Evolutionary conservation across 2,797 vertebrate genomes (phyloP).

Genomic region (Falco peregrinus): DNA sequence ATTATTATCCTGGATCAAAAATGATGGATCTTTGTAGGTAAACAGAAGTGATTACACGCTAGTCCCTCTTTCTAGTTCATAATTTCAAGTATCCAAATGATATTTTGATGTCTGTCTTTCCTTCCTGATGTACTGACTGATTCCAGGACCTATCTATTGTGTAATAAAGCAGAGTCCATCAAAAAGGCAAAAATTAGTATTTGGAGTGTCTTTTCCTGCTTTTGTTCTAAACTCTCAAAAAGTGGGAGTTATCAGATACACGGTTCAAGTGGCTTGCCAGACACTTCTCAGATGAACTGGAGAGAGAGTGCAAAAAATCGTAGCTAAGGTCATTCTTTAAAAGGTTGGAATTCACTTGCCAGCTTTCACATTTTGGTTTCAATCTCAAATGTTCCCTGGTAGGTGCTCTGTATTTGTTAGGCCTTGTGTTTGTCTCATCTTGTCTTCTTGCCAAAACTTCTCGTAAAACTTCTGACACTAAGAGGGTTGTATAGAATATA

Average conservation of each 20-base stretch:
- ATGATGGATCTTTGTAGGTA: not conserved
- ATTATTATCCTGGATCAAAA: not conserved
- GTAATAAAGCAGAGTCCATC: not conserved
- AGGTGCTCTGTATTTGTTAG: not conserved
- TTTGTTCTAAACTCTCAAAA: slow-evolving; percentile 21
- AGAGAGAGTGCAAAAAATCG: not conserved
- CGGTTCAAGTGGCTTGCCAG: not conserved
- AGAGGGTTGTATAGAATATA: not conserved
- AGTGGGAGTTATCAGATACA: not conserved
- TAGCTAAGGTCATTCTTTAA: not conserved
- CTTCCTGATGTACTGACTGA: not conserved
- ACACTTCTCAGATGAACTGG: not conserved
- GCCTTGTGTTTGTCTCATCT: not conserved
- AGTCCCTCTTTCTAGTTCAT: not conserved
- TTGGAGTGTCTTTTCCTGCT: slow-evolving; percentile 37
- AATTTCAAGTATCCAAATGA: not conserved
- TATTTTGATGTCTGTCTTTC: not conserved
- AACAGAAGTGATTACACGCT: not conserved
- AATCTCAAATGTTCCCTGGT: not conserved
- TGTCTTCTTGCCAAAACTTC: not conserved
- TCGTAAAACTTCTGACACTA: not conserved
- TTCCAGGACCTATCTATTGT: not conserved
- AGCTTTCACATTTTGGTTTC: not conserved
- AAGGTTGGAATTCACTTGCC: not conserved
- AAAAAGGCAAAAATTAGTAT: not conserved